Evolutionary conservation across 2,888 invertebrate genomes (phyloP).

Genomic region (Watsonalla binaria): DNA sequence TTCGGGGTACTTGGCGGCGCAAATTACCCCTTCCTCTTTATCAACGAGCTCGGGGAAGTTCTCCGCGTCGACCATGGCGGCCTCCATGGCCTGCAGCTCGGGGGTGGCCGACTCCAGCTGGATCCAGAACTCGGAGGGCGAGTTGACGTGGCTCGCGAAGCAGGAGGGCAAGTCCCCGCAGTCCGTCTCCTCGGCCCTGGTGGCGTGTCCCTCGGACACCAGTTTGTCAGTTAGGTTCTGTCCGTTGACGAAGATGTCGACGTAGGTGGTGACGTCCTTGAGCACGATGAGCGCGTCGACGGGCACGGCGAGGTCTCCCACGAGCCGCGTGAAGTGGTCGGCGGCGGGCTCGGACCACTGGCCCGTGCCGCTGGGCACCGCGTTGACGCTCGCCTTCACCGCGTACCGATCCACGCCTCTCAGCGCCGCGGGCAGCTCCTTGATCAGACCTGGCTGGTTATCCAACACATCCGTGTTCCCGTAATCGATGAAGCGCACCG

Average conservation of each 20-base stretch:
- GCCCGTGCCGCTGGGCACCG: constrained; percentile 80
- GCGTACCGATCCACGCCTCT: constrained; percentile 77
- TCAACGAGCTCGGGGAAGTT: constrained; percentile 70
- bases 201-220: constrained; percentile 78
- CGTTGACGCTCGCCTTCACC: constrained; percentile 82
- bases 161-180: constrained; percentile 79
- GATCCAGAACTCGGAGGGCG: constrained; percentile 87
- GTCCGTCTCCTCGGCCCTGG: constrained; percentile 69
- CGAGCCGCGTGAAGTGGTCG: constrained; percentile 71
- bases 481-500: constrained; percentile 87
- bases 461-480: constrained; percentile 88
- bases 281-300: constrained; percentile 77
- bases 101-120: constrained; percentile 82
- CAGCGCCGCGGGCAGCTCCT: constrained; percentile 79
- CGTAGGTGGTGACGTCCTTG: constrained; percentile 80
- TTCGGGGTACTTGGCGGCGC: constrained; percentile 82
- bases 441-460: constrained; percentile 79
- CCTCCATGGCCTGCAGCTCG: constrained; percentile 79
- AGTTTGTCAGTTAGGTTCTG: constrained; percentile 80
- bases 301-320: constrained; percentile 70
- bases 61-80: constrained; percentile 76
- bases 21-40: constrained; percentile 75
- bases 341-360: constrained; percentile 83
- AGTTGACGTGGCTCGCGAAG: constrained; percentile 86
- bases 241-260: constrained; percentile 81